Conservation (phyloP, 2,797 vertebrate species). For the Nothura maculosa region DNA sequence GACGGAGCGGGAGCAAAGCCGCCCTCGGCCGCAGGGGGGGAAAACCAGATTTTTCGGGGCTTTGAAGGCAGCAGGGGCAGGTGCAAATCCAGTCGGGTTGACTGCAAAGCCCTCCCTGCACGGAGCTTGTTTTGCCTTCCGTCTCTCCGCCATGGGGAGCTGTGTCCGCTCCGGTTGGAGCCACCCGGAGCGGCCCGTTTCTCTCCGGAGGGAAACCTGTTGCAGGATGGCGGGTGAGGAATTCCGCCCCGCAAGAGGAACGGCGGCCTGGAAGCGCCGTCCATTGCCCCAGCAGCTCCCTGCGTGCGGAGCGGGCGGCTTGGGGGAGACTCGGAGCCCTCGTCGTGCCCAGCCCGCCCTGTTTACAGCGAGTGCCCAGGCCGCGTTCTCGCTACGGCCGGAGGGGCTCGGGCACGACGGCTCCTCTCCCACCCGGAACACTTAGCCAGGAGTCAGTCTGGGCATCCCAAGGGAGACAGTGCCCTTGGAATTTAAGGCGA, state of each 20-base stretch:
- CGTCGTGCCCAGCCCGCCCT: not conserved
- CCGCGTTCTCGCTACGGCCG: accelerated
- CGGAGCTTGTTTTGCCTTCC: not conserved
- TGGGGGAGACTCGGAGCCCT: too few relatives aligned
- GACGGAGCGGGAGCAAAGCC: too few relatives aligned
- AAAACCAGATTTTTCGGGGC: not conserved
- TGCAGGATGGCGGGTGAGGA: not conserved
- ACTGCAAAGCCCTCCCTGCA: not conserved
- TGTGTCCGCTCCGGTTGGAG: accelerated
- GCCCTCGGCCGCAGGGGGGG: not conserved
- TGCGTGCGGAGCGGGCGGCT: not conserved
- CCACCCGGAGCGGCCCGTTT: not conserved
- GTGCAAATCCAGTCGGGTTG: not conserved
- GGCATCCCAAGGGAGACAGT: accelerated
- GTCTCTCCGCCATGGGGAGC: not conserved
- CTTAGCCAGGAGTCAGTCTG: not conserved
- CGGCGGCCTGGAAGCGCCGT: not conserved
- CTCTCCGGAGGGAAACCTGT: not conserved
- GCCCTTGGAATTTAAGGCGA: accelerated
- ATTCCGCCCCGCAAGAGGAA: not conserved
- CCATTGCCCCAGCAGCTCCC: not conserved
- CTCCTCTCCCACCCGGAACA: accelerated
- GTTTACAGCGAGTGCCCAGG: too few relatives aligned
- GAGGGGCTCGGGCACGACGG: accelerated
- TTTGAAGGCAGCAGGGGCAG: not conserved